phyloP scores from a whole-genome alignment of 1,140 invertebrate species.

The Pogonomyrmex barbatus region DNA sequence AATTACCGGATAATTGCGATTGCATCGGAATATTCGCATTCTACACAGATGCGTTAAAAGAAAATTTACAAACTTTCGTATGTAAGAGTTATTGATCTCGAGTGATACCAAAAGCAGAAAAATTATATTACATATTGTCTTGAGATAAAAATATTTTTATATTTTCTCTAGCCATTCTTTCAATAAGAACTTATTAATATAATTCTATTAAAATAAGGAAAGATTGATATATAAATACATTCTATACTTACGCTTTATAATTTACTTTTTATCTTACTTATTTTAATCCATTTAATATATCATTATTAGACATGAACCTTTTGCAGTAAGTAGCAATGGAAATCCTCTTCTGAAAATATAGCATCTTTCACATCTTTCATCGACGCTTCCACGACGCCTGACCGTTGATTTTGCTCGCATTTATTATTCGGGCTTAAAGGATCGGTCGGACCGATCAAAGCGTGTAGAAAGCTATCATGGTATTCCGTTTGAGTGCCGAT shows the following conservation, averaged over 20 bases:
- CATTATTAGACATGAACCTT: neutral
- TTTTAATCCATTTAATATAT: neutral
- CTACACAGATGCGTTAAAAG: neutral
- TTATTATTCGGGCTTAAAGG: slow-evolving; percentile 67
- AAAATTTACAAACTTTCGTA: neutral
- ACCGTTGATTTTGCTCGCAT: slow-evolving; percentile 53
- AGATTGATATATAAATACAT: neutral
- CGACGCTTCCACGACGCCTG: slow-evolving; percentile 4
- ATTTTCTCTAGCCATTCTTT: neutral
- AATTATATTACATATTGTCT: neutral
- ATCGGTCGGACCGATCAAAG: slow-evolving; percentile 42
- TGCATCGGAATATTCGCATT: neutral
- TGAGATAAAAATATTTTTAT: slow-evolving; percentile 11
- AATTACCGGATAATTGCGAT: slow-evolving; percentile 52
- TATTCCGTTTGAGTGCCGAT: slow-evolving; percentile 76
- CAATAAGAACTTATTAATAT: slow-evolving; percentile 17
- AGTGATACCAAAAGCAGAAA: neutral
- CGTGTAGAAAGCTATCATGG: slow-evolving; percentile 49
- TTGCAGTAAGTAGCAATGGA: neutral
- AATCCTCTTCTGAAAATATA: neutral
- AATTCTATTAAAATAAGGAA: slow-evolving; percentile 28
- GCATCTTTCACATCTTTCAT: slow-evolving; percentile 33
- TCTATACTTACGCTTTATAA: neutral
- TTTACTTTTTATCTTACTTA: neutral
- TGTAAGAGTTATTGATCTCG: slow-evolving; percentile 31